Evolutionary conservation across 1,140 invertebrate species (phyloP).

Genomic region (Aphelinus atriplicis): DNA sequence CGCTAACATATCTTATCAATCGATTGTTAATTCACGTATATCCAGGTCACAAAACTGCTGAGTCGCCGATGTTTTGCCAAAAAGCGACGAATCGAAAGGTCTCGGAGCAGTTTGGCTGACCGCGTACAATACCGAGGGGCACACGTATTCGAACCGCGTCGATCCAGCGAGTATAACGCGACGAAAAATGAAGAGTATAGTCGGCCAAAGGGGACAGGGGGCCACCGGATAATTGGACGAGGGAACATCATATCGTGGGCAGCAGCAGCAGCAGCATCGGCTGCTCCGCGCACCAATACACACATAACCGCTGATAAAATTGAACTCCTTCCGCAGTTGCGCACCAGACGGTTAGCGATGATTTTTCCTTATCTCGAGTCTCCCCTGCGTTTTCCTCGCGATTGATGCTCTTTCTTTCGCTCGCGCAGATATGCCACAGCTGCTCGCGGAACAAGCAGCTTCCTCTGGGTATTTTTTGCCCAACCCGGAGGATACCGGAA

Average conservation of each 20-base stretch:
- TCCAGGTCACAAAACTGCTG: too few species aligned
- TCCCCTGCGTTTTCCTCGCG: neutral
- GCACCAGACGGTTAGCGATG: neutral
- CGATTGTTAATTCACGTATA: too few species aligned
- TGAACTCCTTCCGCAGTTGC: conserved; percentile 13
- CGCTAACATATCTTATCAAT: too few species aligned
- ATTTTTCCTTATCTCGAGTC: conserved; percentile 15
- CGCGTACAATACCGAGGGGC: too few species aligned
- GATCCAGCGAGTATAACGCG: neutral
- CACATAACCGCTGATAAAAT: conserved; percentile 11
- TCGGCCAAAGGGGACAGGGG: neutral
- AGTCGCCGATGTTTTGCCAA: too few species aligned
- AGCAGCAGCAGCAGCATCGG: conserved; percentile 22
- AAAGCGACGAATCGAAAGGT: too few species aligned
- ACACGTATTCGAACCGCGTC: too few species aligned
- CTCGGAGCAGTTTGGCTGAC: too few species aligned
- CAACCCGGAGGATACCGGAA: too few species aligned
- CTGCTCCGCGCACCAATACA: neutral
- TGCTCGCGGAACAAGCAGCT: too few species aligned
- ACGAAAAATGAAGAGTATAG: neutral
- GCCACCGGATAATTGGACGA: conserved; percentile 23
- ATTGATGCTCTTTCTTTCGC: neutral
- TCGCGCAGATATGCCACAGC: neutral
- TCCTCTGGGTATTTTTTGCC: too few species aligned
- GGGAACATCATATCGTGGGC: neutral